These are phyloP conservation scores for Aegithalos caudatus DNA, from an alignment of 2,113 vertebrate genomes.

Conservation along the genomic window DNA sequence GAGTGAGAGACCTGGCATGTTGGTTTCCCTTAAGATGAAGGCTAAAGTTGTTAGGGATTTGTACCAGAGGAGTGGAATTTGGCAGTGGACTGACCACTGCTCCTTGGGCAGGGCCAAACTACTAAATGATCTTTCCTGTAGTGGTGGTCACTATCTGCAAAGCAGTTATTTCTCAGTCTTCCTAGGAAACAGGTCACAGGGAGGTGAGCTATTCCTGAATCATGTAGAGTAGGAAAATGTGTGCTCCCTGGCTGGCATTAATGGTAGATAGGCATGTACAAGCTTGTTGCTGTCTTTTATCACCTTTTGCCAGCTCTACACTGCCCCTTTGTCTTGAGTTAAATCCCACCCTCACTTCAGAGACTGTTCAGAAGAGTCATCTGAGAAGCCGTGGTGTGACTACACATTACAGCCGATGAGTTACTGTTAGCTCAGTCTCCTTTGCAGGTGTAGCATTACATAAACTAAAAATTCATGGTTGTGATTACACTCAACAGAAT, in stretches of 20 bases:
- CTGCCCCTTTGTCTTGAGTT: not conserved
- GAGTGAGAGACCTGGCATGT: not conserved
- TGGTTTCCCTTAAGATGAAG: not conserved
- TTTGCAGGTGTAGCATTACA: not conserved
- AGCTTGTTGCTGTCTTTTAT: not conserved
- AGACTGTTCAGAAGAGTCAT: not conserved
- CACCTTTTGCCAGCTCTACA: not conserved
- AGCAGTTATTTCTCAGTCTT: not conserved
- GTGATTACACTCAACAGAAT: not conserved
- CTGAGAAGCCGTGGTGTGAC: fast-evolving
- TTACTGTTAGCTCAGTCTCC: not conserved
- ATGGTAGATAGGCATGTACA: not conserved
- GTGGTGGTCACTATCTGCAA: not conserved
- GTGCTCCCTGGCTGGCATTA: not conserved
- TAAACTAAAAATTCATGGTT: not conserved
- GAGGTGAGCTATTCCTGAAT: not conserved
- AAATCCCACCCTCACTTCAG: not conserved
- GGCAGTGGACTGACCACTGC: not conserved
- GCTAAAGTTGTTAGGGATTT: not conserved
- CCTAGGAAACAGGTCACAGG: not conserved
- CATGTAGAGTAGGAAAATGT: not conserved
- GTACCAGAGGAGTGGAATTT: not conserved
- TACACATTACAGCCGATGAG: fast-evolving
- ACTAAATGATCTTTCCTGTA: not conserved
- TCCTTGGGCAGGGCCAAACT: not conserved